phyloP scores from a whole-genome alignment of 2,888 invertebrate species.

The Polyommatus iphigenia region DNA sequence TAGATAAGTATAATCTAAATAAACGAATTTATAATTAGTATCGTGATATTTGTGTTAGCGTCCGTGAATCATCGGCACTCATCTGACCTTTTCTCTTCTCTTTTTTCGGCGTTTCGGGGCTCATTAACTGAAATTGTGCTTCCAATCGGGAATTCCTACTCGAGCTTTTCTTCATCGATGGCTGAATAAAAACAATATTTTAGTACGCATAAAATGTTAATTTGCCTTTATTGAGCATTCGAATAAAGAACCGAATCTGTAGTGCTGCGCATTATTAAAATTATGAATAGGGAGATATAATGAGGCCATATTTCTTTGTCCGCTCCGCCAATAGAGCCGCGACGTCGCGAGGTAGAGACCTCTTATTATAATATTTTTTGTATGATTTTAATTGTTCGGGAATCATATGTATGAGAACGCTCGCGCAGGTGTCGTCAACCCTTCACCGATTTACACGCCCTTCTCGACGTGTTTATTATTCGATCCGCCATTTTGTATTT shows the following conservation, averaged over 20 bases:
- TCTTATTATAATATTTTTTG: conserved; percentile 78
- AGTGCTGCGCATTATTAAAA: conserved; percentile 41
- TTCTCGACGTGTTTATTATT: conserved; percentile 31
- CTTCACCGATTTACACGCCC: conserved; percentile 48
- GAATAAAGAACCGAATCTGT: conserved; percentile 31
- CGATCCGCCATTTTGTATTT: conserved; percentile 36
- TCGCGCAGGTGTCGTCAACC: conserved; percentile 73
- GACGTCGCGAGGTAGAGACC: conserved; percentile 70
- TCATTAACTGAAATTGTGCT: background rate
- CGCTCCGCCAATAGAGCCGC: conserved; percentile 70
- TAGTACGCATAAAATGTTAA: background rate
- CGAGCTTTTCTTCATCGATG: background rate
- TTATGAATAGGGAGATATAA: conserved; percentile 59
- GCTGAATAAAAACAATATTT: conserved; percentile 8
- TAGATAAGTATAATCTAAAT: conserved; percentile 79
- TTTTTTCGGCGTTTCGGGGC: background rate
- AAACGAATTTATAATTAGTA: conserved; percentile 76
- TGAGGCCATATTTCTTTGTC: conserved; percentile 76
- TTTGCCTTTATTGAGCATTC: background rate
- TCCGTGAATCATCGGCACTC: conserved; percentile 41
- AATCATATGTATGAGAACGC: conserved; percentile 69
- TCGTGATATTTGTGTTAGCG: conserved; percentile 66
- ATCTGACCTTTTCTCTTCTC: conserved; percentile 13
- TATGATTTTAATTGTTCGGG: conserved; percentile 76
- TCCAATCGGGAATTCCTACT: background rate